These are phyloP conservation scores for Crax fasciolata DNA, from an alignment of 2,797 vertebrate species.

Conservation along the genomic window DNA sequence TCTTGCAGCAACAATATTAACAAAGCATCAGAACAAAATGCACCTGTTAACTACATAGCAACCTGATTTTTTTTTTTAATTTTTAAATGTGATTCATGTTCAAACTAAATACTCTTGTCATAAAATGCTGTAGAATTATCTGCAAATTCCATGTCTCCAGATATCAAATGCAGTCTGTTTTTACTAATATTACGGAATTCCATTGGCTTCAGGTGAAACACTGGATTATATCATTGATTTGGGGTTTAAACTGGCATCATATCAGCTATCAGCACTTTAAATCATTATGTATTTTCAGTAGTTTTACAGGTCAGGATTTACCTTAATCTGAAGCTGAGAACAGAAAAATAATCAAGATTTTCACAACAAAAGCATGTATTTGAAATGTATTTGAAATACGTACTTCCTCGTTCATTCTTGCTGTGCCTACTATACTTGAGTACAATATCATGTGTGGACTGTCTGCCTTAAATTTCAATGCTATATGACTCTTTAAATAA, in stretches of 20 bases:
- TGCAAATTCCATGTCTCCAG: not conserved
- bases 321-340: not conserved
- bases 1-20: not conserved
- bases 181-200: not conserved
- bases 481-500: not conserved
- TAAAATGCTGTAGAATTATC: not conserved
- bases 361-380: not conserved
- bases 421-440: slow-evolving; percentile 51
- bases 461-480: slow-evolving; percentile 61
- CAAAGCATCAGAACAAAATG: not conserved
- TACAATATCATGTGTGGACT: not conserved
- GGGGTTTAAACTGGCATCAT: slow-evolving; percentile 3
- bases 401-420: not conserved
- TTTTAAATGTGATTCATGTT: not conserved
- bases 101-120: not conserved
- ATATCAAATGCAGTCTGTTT: not conserved
- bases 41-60: not conserved
- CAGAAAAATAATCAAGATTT: slow-evolving; percentile 1
- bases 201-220: not conserved
- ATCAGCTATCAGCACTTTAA: slow-evolving; percentile 51
- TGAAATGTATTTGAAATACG: not conserved
- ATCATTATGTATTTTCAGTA: not conserved
- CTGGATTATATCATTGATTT: not conserved
- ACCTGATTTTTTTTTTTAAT: not conserved
- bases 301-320: slow-evolving; percentile 18